Evolutionary conservation across 2,888 invertebrate species (phyloP).

Genomic region (Perizoma flavofasciatum): DNA sequence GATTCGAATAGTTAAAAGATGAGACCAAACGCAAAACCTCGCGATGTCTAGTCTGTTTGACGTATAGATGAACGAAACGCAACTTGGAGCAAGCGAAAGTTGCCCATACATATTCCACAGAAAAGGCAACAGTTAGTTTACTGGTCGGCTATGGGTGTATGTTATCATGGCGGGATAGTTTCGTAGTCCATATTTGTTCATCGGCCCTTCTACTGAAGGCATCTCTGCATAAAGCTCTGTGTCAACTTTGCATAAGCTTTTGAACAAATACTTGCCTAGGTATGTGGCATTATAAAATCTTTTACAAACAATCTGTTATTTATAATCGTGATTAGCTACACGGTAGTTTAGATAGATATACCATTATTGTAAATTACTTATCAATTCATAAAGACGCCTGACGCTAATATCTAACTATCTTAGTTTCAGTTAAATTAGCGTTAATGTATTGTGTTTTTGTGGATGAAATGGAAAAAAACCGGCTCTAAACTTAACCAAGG

Average conservation of each 20-base stretch:
- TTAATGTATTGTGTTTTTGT: too few relatives aligned
- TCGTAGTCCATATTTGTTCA: slow-evolving; percentile 25
- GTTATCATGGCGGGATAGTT: slow-evolving; percentile 17
- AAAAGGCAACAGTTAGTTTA: slow-evolving; percentile 25
- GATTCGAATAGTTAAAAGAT: too few relatives aligned
- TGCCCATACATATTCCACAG: slow-evolving; percentile 25
- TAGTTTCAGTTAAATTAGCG: too few relatives aligned
- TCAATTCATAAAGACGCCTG: too few relatives aligned
- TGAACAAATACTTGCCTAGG: slow-evolving; percentile 17
- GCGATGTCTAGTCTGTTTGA: background rate
- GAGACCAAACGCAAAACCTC: too few relatives aligned
- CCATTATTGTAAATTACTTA: too few relatives aligned
- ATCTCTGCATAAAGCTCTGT: slow-evolving; percentile 10
- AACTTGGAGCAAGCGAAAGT: slow-evolving; percentile 11
- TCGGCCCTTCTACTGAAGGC: slow-evolving; percentile 11
- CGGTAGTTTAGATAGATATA: too few relatives aligned
- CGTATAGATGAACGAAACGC: slow-evolving; percentile 2
- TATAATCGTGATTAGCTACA: background rate
- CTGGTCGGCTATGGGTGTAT: slow-evolving; percentile 10
- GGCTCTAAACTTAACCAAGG: too few relatives aligned
- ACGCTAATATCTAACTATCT: too few relatives aligned
- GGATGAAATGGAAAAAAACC: too few relatives aligned
- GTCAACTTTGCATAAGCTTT: slow-evolving; percentile 24
- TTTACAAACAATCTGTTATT: slow-evolving; percentile 12
- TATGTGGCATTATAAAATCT: slow-evolving; percentile 25